phyloP scores from a whole-genome alignment of 2,113 vertebrate genomes.

The Catharus fuscescens region DNA sequence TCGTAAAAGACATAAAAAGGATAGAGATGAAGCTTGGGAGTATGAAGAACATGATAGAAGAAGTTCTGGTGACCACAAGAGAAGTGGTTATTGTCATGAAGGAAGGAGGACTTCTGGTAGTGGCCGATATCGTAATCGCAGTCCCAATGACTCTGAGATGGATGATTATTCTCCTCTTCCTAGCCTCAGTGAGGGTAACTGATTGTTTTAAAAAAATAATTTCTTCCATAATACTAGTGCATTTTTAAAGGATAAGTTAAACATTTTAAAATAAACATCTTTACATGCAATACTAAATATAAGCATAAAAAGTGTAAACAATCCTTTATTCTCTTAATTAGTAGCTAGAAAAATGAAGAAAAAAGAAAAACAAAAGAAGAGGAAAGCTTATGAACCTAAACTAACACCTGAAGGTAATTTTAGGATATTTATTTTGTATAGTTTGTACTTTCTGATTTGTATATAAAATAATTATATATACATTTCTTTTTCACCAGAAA shows the following conservation, averaged over 20 bases:
- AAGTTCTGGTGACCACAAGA: not conserved
- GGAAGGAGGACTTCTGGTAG: not conserved
- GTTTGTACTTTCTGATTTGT: not conserved
- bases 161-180: not conserved
- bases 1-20: not conserved
- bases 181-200: not conserved
- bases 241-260: not conserved
- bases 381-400: constrained; percentile 5
- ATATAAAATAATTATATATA: not conserved
- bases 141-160: not conserved
- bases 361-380: constrained; percentile 3
- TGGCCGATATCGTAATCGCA: not conserved
- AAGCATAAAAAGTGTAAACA: not conserved
- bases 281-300: not conserved
- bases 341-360: constrained; percentile 15
- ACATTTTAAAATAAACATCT: not conserved
- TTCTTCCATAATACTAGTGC: not conserved
- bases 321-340: not conserved
- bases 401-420: not conserved
- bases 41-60: not conserved
- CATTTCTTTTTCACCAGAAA: not conserved
- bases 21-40: constrained; percentile 1
- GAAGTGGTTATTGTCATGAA: not conserved
- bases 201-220: not conserved
- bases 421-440: not conserved